Base-by-base conservation (phyloP, 2,888 invertebrate species). In the Uropetala carovei region DNA sequence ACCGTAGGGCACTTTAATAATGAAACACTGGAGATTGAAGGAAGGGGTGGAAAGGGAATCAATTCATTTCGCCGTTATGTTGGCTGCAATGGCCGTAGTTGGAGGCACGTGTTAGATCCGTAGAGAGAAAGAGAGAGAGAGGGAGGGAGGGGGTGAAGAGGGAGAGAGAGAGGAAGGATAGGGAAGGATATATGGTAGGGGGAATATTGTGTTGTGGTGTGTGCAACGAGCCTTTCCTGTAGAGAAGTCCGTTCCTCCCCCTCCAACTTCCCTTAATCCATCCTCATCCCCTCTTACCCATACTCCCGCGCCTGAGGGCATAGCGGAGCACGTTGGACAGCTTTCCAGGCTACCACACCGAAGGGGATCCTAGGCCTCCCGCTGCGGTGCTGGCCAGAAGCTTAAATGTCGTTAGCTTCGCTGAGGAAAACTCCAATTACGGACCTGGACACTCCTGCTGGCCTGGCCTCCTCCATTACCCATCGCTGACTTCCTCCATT, bases 401-500 rank as follows among this genome's bases (percentile, higher is more conserved):
- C 83, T 83, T 57, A 83, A 83, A 83, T 83, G 83, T 83, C 83
- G 83, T 83, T 83, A 83, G 83, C 83, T 83, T 30, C 43, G 16
- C 56, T 57, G 83, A 18, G 83, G 57, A 83, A 83, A 83, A 83
- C 83, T 83, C 83, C 83, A 83, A 83, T 83, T 83, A 83, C 83
- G 83, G 83, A 4, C 13, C 43, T 83, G 22, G 82, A 83, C 83
- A 18, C 83, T 83, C 56, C 83, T 83, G 83, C 14, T 83, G 18
- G 83, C 43, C 14, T 83, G 18, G 83, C 43, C 57, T 83, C 83
- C 83, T 56, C 83, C 83, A 83, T 83, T 83, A 83, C 83, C 83
- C 57, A 43, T n/a, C 18, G 56, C 83, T 56, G 43, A 1, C n/a
- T 22, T 8, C 82, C 43, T 43, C 43, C 43, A 43, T 43, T 43